These are phyloP conservation scores for Acleris sparsana DNA, from an alignment of 2,888 invertebrate genomes.

Conservation along the genomic window DNA sequence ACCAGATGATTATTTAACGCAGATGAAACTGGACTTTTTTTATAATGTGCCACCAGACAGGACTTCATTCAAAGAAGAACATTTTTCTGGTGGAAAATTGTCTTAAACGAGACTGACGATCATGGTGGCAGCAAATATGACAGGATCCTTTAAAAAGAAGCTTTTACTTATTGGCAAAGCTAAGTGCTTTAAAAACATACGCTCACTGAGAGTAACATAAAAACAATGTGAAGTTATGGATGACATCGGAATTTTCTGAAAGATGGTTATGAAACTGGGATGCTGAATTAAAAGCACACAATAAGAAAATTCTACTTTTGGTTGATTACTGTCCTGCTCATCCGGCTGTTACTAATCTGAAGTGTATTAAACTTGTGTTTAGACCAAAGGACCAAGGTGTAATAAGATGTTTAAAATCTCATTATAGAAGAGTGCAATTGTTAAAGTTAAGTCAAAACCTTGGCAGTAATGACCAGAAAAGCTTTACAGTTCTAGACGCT, in stretches of 20 bases:
- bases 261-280: conserved; percentile 44
- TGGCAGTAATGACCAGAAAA: too few relatives aligned
- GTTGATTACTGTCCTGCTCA: conserved; percentile 49
- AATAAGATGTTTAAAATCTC: conserved; percentile 46
- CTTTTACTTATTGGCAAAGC: too few relatives aligned
- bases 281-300: conserved; percentile 39
- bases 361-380: conserved; percentile 49
- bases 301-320: conserved; percentile 47
- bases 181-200: too few relatives aligned
- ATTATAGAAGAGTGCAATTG: conserved; percentile 40
- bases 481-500: too few relatives aligned
- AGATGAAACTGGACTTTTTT: too few relatives aligned
- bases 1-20: too few relatives aligned
- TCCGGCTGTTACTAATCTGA: conserved; percentile 41
- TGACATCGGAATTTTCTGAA: conserved; percentile 45
- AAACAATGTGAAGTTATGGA: conserved; percentile 48
- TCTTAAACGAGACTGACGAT: too few relatives aligned
- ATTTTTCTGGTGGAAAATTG: too few relatives aligned
- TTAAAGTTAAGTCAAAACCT: conserved; percentile 40
- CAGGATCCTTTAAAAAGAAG: too few relatives aligned
- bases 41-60: too few relatives aligned
- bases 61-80: too few relatives aligned
- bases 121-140: too few relatives aligned
- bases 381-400: conserved; percentile 48
- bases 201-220: conserved; percentile 43